Evolutionary conservation across 2,113 vertebrate genomes (phyloP).

Genomic region (Pongo abelii): DNA sequence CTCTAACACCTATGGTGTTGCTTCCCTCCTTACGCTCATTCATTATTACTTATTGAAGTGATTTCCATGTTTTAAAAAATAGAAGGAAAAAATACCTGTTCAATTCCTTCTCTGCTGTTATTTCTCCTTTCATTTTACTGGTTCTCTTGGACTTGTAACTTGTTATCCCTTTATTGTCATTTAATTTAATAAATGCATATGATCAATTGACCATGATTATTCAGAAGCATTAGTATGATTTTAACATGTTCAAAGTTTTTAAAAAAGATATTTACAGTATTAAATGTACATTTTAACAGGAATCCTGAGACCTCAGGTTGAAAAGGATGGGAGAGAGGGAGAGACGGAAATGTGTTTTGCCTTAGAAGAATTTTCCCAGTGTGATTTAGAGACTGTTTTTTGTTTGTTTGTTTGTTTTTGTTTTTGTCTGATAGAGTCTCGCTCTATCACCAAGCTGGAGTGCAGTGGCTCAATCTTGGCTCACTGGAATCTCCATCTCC

Average conservation of each 20-base stretch:
- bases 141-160: background rate
- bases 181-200: background rate
- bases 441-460: no score
- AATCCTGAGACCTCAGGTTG: background rate
- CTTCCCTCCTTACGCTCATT: background rate
- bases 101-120: background rate
- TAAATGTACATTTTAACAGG: background rate
- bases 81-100: background rate
- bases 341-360: background rate
- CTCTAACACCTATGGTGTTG: background rate
- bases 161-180: background rate
- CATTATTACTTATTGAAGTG: background rate
- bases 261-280: background rate
- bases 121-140: background rate
- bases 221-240: background rate
- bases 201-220: background rate
- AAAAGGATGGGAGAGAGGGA: background rate
- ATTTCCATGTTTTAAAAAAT: background rate
- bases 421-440: no score
- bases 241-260: background rate
- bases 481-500: no score
- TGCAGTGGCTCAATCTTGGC: no score
- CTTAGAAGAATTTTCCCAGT: background rate
- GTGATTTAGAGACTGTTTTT: background rate
- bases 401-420: no score